Conservation (phyloP, 2,888 invertebrate genomes). For the Blera fallax region DNA sequence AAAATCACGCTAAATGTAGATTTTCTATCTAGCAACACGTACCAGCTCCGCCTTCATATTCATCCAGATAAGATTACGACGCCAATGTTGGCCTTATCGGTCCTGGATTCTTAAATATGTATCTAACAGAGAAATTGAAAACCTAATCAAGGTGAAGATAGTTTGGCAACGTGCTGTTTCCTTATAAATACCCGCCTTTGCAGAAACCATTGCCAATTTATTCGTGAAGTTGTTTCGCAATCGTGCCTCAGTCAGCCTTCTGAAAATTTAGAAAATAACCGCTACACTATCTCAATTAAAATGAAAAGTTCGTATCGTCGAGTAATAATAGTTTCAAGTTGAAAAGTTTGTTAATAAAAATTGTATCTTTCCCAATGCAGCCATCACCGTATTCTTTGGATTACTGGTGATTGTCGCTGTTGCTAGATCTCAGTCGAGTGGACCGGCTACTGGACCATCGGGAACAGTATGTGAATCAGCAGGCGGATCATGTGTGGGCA, state of each 20-base stretch:
- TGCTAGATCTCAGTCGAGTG: neutral
- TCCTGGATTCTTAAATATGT: neutral
- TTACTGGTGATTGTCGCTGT: slow-evolving; percentile 17
- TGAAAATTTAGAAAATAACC: neutral
- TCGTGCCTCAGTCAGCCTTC: neutral
- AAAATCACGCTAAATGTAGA: slow-evolving; percentile 13
- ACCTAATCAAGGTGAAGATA: neutral
- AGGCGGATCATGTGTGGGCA: slow-evolving; percentile 50
- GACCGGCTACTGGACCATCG: slow-evolving; percentile 42
- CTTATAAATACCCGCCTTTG: slow-evolving; percentile 25
- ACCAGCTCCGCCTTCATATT: neutral
- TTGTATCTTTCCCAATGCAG: neutral
- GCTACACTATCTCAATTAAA: neutral
- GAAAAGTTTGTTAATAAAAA: neutral
- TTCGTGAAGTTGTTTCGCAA: slow-evolving; percentile 9
- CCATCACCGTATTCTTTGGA: neutral
- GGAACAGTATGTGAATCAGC: slow-evolving; percentile 61
- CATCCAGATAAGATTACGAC: slow-evolving; percentile 34
- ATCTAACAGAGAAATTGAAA: neutral
- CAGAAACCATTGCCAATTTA: slow-evolving; percentile 1
- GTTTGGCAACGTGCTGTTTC: neutral
- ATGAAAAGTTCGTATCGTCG: slow-evolving; percentile 28
- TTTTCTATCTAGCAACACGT: neutral
- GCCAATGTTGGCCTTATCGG: slow-evolving; percentile 17
- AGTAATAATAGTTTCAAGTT: neutral